phyloP scores from a whole-genome alignment of 2,797 vertebrate species.

The Alectoris magna region DNA sequence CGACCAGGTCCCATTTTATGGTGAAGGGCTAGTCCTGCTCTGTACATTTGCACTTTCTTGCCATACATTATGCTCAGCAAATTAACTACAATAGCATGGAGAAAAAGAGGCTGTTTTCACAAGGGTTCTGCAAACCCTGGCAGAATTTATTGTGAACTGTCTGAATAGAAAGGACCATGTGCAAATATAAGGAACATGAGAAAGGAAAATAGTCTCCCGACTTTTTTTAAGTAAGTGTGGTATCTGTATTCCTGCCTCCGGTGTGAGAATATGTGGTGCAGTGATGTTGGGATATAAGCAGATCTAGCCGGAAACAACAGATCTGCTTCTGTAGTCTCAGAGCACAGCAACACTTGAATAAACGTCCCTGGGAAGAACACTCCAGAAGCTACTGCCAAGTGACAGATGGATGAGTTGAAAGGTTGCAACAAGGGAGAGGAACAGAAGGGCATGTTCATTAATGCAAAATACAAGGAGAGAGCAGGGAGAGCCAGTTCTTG shows the following conservation, averaged over 20 bases:
- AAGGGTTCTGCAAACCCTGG: background rate
- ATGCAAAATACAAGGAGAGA: conserved; percentile 4
- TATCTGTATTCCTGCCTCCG: background rate
- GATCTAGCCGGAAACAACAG: conserved; percentile 26
- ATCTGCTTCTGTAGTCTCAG: conserved; percentile 35
- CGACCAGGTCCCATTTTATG: background rate
- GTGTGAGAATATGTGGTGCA: background rate
- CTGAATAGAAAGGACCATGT: background rate
- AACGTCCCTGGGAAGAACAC: conserved; percentile 41
- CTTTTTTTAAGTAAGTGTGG: background rate
- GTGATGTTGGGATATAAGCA: conserved; percentile 32
- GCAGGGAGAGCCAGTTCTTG: background rate
- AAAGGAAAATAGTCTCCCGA: background rate
- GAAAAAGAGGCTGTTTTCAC: background rate
- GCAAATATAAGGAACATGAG: background rate
- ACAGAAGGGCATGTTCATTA: conserved; percentile 50
- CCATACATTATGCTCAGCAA: background rate
- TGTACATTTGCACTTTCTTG: background rate
- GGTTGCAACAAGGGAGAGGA: background rate
- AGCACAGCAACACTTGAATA: conserved; percentile 56
- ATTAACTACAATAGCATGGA: background rate
- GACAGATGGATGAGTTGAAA: conserved; percentile 57
- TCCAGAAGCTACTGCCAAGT: conserved; percentile 25
- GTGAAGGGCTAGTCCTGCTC: background rate
- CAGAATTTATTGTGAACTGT: background rate